Conservation (phyloP, 2,797 vertebrate genomes). For the Iguana delicatissima region DNA sequence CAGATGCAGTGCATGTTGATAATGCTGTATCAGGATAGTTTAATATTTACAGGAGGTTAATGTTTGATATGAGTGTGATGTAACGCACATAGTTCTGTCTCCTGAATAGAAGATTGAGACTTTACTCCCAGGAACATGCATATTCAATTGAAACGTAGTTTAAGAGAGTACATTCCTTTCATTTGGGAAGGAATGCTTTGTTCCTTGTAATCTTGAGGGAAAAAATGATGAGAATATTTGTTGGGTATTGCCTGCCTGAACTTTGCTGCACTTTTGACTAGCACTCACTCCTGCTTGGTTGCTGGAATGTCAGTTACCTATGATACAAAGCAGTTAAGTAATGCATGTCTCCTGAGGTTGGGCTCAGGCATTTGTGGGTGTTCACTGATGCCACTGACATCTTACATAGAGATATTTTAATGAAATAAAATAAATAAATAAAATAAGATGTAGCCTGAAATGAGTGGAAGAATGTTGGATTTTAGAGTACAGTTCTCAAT, state of each 20-base stretch:
- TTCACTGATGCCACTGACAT: not conserved
- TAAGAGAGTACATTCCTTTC: slow-evolving; percentile 12
- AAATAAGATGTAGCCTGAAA: not conserved
- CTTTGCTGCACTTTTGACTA: not conserved
- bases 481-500: not conserved
- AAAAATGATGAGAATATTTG: not conserved
- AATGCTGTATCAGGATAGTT: not conserved
- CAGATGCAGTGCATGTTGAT: not conserved
- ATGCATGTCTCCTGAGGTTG: not conserved
- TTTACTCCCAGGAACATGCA: not conserved
- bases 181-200: slow-evolving; percentile 17
- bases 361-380: not conserved
- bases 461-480: not conserved
- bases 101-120: not conserved
- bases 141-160: not conserved
- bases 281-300: not conserved
- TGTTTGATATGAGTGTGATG: not conserved
- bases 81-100: not conserved
- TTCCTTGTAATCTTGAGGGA: not conserved
- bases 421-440: slow-evolving; percentile 7
- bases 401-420: not conserved
- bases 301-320: slow-evolving; percentile 11
- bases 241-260: slow-evolving; percentile 17
- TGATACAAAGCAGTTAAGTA: not conserved
- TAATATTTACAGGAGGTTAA: not conserved